Evolutionary conservation across 2,888 invertebrate genomes (phyloP).

Genomic region (Tetranychus truncatus): DNA sequence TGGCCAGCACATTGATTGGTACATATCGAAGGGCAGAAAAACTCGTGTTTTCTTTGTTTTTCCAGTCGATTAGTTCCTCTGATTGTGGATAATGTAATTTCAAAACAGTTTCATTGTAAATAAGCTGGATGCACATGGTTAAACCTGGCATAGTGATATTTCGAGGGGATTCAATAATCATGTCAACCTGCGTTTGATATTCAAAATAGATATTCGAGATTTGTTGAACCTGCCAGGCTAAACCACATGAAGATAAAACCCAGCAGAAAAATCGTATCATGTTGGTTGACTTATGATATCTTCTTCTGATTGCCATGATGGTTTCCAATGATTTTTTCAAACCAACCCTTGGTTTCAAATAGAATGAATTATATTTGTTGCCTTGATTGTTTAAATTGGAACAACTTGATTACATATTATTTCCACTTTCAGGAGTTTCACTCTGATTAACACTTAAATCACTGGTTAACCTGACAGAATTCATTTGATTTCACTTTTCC

Average conservation of each 20-base stretch:
- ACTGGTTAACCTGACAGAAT: no score
- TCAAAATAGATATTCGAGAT: not conserved
- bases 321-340: not conserved
- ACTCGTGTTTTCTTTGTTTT: not conserved
- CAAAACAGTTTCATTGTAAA: not conserved
- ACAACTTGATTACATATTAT: no score
- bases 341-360: not conserved
- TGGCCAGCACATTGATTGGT: not conserved
- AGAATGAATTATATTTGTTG: not conserved
- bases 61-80: not conserved
- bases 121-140: not conserved
- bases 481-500: no score
- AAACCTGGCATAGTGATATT: not conserved
- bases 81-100: not conserved
- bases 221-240: not conserved
- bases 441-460: no score
- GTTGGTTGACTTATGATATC: not conserved
- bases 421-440: no score
- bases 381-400: not conserved
- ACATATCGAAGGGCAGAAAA: not conserved
- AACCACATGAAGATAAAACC: not conserved
- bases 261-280: not conserved
- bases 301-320: not conserved
- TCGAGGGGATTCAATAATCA: not conserved
- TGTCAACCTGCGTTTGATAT: not conserved